Base-by-base conservation (phyloP, 2,888 invertebrate genomes). In the Geophilus truncorum region DNA sequence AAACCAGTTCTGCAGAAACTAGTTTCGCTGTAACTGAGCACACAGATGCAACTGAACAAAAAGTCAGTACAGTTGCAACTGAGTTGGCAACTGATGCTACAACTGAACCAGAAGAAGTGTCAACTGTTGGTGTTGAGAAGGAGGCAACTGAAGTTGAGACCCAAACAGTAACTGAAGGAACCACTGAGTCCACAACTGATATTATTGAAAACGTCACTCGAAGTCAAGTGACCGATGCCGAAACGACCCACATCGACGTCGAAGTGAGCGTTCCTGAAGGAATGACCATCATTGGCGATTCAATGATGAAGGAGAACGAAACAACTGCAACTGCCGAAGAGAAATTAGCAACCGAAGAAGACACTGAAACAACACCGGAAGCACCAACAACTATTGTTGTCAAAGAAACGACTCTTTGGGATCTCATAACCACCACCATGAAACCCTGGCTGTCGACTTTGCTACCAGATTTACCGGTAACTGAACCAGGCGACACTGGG, bases 91-190 rank as follows among this genome's bases (percentile, higher is more conserved):
- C 9, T 23, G 34, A 77, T 21, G 77, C 18, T n/a, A 77, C 77
- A 30, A 77, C 32, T 25, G 23, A 6, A 23, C 18, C 32, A 4
- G 32, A 25, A 4, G 32, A 25, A 75, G 23, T 30, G 0, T 23
- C n/a, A n/a, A n/a, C 76, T 23, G 23, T 18, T 6, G 18, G n/a
- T 28, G 23, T 12, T 1, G 28, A 25, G 23, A 75, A 25, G 30
- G 32, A 77, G 32, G 77, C 32, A 77, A 34, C 5, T 34, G 32
- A 21, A 51, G 30, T 18, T 10, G 70, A 12, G 25, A 70, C 28
- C 12, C 83, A 81, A 81, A 81, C 78, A 77, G 79, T 82, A 15
- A 82, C 83, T n/a, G 45, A 79, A 5, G 30, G 6, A 79, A 83
- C 32, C 32, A 36, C 12, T 51, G 78, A 77, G 9, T n/a, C 30